Evolutionary conservation across 1,140 invertebrate genomes (phyloP), one percentile per base, ranked within the genome.

Genomic region (Drosophila bipectinata): DNA sequence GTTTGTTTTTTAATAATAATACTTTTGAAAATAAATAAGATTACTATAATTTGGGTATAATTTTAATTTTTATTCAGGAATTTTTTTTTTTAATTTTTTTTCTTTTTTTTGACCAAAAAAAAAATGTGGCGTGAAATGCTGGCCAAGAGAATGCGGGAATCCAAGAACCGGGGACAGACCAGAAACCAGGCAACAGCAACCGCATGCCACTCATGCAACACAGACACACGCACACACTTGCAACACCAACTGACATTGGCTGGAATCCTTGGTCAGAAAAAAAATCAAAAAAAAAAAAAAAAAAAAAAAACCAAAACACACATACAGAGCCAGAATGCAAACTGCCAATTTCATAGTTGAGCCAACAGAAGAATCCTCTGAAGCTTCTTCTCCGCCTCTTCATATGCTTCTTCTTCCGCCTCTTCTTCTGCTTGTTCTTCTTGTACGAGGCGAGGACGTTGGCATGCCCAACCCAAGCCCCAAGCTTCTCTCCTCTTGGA

Each of bases 291-390:
- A 47, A 47, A 47, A 47, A 47, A 21, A 8, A 44, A 15, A 3
- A 24, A 21, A 9, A 47, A 47, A 47, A 47, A 24, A 48, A 63
- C 53, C 68, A 48, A 72, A 45, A 72, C 39, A 61, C 69, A 74
- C 61, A 62, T 51, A 66, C 69, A 74, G 30, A 47, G 55, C 69
- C 73, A 74, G 72, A 81, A 88, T 89, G 77, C 77, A 85, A 87
- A 87, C 82, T 75, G 73, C 78, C 83, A 81, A 87, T 88, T 88
- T 88, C 82, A 87, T 87, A 85, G 82, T 77, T 59, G 67, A 68
- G 52, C 63, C 67, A 37, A 37, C 34, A 41, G 67, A 69, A 63
- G 67, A 69, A 57, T 69, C 52, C 67, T 69, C 67, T 24, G 52
- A 41, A 44, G 41, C 49, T 28, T 9, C 48, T 15, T 28, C 28